Conservation (phyloP, 2,113 vertebrate species). For the Rousettus leschenaultii region DNA sequence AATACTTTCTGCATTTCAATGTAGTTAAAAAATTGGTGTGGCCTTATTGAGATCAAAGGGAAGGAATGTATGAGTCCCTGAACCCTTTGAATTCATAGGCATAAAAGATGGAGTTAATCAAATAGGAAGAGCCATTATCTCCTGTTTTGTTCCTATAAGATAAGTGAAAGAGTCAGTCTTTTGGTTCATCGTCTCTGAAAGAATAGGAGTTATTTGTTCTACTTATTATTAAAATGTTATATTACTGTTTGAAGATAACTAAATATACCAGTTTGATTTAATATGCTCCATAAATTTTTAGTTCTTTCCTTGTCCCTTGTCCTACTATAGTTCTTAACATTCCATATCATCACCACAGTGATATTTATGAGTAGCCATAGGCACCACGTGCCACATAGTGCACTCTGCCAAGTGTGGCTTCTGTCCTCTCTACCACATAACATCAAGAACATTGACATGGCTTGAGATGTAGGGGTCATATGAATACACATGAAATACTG, state of each 20-base stretch:
- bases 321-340: neutral
- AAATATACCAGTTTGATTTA: slow-evolving; percentile 21
- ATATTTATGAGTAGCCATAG: neutral
- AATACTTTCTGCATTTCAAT: neutral
- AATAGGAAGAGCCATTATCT: neutral
- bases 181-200: neutral
- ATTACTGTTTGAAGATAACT: neutral
- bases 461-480: neutral
- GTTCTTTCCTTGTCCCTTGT: neutral
- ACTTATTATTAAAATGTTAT: neutral
- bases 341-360: neutral
- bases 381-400: no score
- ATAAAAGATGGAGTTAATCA: neutral
- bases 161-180: neutral
- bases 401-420: neutral
- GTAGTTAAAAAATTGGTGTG: neutral
- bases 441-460: neutral
- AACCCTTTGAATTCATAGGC: neutral
- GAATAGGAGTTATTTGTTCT: neutral
- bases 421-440: neutral
- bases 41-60: neutral
- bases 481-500: neutral
- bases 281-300: neutral
- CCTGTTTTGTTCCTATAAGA: neutral
- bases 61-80: neutral